Conservation (phyloP, 2,797 vertebrate species). For the Malacoraja senta region DNA sequence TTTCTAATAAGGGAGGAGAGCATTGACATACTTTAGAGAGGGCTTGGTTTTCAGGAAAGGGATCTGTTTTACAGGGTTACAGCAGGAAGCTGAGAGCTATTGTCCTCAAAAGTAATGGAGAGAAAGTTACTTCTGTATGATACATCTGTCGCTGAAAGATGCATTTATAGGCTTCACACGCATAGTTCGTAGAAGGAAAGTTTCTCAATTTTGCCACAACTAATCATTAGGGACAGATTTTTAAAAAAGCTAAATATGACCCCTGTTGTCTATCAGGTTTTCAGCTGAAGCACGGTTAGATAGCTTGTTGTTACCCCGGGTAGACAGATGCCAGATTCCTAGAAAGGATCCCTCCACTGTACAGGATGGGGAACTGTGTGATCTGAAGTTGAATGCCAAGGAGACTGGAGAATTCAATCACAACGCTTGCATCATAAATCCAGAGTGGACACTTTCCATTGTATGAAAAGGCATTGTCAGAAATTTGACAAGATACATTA, state of each 20-base stretch:
- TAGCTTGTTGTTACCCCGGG: not conserved
- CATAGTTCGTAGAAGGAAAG: not conserved
- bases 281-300: not conserved
- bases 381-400: not conserved
- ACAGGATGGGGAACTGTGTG: not conserved
- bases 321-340: not conserved
- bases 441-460: not conserved
- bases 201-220: not conserved
- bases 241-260: too few relatives aligned
- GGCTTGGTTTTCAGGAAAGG: not conserved
- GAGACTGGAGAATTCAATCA: not conserved
- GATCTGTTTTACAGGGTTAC: not conserved
- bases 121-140: not conserved
- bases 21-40: not conserved
- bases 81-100: not conserved
- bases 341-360: too few relatives aligned
- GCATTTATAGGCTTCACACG: not conserved
- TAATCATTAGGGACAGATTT: too few relatives aligned
- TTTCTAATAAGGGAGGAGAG: not conserved
- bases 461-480: not conserved
- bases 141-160: not conserved
- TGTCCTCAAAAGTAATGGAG: not conserved
- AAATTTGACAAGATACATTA: too few relatives aligned
- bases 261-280: not conserved
- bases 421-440: not conserved